These are phyloP conservation scores for Microchirus variegatus DNA, from an alignment of 2,797 vertebrate genomes.

Conservation along the genomic window DNA sequence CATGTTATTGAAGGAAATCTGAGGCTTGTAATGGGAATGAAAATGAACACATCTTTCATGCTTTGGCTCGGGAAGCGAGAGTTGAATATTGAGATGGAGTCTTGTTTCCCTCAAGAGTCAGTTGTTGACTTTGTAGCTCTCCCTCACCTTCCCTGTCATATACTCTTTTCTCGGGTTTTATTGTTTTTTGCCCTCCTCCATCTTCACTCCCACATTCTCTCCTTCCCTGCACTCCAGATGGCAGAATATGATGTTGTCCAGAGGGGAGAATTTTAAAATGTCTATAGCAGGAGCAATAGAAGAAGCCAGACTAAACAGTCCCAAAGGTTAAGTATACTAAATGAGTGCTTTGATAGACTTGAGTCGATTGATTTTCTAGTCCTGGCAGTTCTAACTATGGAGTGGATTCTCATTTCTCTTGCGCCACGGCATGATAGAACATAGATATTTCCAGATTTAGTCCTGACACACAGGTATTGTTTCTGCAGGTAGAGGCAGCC, in stretches of 20 bases:
- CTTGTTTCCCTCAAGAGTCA: constrained; percentile 63
- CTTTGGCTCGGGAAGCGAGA: constrained; percentile 71
- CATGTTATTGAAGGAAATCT: constrained; percentile 83
- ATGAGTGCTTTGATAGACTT: constrained; percentile 68
- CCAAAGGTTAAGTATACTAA: constrained; percentile 69
- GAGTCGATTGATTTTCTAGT: constrained; percentile 65
- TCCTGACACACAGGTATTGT: neutral
- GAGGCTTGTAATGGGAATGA: constrained; percentile 79
- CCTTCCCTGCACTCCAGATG: constrained; percentile 31
- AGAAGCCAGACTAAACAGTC: constrained; percentile 46
- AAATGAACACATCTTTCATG: constrained; percentile 80
- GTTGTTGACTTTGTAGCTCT: constrained; percentile 67
- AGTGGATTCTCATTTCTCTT: neutral
- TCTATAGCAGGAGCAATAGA: constrained; percentile 48
- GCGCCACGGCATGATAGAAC: neutral
- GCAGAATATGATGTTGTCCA: constrained; percentile 38
- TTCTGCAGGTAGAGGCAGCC: neutral
- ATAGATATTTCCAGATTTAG: constrained; percentile 3
- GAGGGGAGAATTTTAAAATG: constrained; percentile 54
- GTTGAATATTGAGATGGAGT: constrained; percentile 60
- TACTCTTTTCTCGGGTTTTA: constrained; percentile 10
- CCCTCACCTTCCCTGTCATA: constrained; percentile 22
- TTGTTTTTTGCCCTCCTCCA: constrained; percentile 1
- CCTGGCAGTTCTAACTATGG: constrained; percentile 21
- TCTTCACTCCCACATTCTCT: constrained; percentile 9